These are phyloP conservation scores for Amblyopsis hoosieri DNA, from an alignment of 2,797 vertebrate species.

Conservation along the genomic window DNA sequence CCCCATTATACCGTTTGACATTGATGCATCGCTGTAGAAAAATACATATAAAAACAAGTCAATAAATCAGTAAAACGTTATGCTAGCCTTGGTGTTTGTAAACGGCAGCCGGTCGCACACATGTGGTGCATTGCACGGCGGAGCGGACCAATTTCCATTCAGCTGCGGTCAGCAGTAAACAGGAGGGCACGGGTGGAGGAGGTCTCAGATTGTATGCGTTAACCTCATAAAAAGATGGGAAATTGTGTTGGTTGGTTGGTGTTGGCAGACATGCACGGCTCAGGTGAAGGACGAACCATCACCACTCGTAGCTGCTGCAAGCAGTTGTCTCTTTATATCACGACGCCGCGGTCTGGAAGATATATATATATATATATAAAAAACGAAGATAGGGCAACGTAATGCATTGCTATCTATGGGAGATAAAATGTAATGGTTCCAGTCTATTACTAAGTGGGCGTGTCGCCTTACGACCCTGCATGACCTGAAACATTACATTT, in stretches of 20 bases:
- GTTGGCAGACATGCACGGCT: slow-evolving; percentile 33
- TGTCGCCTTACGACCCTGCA: too few species aligned
- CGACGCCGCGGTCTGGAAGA: slow-evolving; percentile 1
- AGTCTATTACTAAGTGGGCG: too few species aligned
- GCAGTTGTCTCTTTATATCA: slow-evolving; percentile 41
- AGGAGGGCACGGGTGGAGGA: slow-evolving; percentile 51
- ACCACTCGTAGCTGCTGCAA: slow-evolving; percentile 9
- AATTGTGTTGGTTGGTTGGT: slow-evolving; percentile 67
- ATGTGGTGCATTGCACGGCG: slow-evolving; percentile 1
- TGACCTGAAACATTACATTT: too few species aligned
- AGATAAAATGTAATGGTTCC: too few species aligned
- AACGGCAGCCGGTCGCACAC: slow-evolving; percentile 24
- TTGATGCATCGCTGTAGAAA: slow-evolving; percentile 38
- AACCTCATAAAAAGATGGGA: slow-evolving; percentile 68
- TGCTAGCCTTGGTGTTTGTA: slow-evolving; percentile 48
- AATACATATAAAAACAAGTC: slow-evolving; percentile 15
- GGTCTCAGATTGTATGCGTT: slow-evolving; percentile 73
- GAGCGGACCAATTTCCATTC: slow-evolving; percentile 49
- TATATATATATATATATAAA: too few species aligned
- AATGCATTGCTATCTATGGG: too few species aligned
- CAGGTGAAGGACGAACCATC: slow-evolving; percentile 64
- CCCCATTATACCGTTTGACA: slow-evolving; percentile 34
- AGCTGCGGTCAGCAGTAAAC: slow-evolving; percentile 49
- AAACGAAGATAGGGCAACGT: too few species aligned
- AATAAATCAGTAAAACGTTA: slow-evolving; percentile 36